Evolutionary conservation across 2,888 invertebrate species (phyloP).

Genomic region (Campoplex capitator): DNA sequence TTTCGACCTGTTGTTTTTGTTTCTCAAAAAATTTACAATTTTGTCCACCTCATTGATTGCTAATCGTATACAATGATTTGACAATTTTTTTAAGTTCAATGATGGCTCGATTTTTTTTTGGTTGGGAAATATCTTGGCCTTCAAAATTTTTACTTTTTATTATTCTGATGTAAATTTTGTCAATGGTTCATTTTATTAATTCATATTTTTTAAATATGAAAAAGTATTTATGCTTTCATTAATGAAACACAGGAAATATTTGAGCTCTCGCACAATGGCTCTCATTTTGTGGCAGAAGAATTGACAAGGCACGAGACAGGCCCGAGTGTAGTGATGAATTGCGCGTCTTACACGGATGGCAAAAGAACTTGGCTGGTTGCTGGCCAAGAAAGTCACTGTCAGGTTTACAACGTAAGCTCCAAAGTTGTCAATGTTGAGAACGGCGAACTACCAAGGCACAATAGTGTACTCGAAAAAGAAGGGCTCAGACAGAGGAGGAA

Average conservation of each 20-base stretch:
- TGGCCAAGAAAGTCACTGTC: slow-evolving; percentile 96
- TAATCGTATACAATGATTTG: not conserved
- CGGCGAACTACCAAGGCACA: slow-evolving; percentile 86
- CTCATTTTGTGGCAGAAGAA: slow-evolving; percentile 93
- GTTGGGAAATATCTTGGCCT: too few relatives aligned
- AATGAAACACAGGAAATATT: slow-evolving; percentile 89
- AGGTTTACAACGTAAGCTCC: slow-evolving; percentile 90
- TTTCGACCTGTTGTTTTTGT: not conserved
- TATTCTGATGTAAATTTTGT: too few relatives aligned
- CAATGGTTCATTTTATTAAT: too few relatives aligned
- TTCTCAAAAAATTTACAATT: too few relatives aligned
- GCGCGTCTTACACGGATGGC: slow-evolving; percentile 90
- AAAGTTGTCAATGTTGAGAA: slow-evolving; percentile 84
- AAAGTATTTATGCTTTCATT: not conserved
- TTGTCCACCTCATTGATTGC: not conserved
- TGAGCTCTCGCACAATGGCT: slow-evolving; percentile 94
- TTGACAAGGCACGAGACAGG: slow-evolving; percentile 96
- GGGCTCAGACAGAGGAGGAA: slow-evolving; percentile 86
- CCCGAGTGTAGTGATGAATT: slow-evolving; percentile 96
- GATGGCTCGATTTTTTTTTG: not conserved
- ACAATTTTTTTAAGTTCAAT: not conserved
- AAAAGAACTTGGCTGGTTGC: slow-evolving; percentile 93
- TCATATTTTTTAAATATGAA: too few relatives aligned
- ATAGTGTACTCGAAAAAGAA: slow-evolving; percentile 23
- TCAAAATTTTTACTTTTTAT: too few relatives aligned